These are phyloP conservation scores for Cosmia pyralina DNA, from an alignment of 2,888 invertebrate species.

Conservation along the genomic window DNA sequence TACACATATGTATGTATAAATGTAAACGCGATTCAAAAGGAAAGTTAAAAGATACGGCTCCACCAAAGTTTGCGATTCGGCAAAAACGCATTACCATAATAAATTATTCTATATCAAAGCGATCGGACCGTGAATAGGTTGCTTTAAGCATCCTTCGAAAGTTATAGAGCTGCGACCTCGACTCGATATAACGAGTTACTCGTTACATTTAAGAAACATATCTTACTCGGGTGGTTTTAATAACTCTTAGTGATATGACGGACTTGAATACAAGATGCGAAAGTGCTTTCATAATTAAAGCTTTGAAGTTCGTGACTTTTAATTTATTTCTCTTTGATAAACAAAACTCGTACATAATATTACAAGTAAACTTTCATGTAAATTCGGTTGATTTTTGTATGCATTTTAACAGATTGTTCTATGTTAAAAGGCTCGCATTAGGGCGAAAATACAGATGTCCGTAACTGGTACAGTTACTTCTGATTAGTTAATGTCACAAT, in stretches of 20 bases:
- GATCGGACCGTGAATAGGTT: constrained; percentile 64
- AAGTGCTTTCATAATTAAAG: constrained; percentile 20
- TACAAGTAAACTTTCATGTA: background rate
- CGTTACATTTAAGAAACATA: constrained; percentile 34
- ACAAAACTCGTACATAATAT: too few species aligned
- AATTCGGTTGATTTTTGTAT: background rate
- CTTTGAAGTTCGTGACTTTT: constrained; percentile 12
- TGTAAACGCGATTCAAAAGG: constrained; percentile 45
- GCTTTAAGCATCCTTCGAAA: constrained; percentile 54
- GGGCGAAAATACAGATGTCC: background rate
- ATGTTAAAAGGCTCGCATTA: background rate
- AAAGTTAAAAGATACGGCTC: constrained; percentile 55
- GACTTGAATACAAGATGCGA: constrained; percentile 29
- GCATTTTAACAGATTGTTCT: background rate
- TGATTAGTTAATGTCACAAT: too few species aligned
- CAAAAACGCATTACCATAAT: constrained; percentile 64
- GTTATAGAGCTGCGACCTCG: constrained; percentile 54
- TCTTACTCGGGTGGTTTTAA: constrained; percentile 37
- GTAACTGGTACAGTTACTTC: too few species aligned
- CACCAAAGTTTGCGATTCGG: constrained; percentile 58
- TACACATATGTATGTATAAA: constrained; percentile 18
- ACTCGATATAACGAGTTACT: constrained; percentile 51
- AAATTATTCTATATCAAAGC: constrained; percentile 66
- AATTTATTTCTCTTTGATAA: background rate
- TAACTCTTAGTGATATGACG: constrained; percentile 44